Percentiles rank a stretch among this genome's conserved stretches.
These are phyloP conservation scores for Syrphus vitripennis DNA, from an alignment of 2,888 invertebrate genomes.

Conservation along the genomic window DNA sequence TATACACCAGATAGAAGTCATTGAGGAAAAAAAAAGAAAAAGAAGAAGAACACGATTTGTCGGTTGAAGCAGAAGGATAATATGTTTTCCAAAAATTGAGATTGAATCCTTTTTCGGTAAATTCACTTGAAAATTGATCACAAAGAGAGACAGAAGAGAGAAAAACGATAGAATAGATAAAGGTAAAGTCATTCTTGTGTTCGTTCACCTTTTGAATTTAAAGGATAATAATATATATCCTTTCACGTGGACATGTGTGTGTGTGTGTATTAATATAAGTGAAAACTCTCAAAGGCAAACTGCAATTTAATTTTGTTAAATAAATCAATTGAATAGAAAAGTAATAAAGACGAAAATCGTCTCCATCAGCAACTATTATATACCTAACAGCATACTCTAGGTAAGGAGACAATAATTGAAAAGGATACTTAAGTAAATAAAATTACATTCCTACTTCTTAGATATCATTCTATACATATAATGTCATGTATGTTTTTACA, in stretches of 20 bases:
- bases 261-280: neutral
- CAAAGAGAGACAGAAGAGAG: slow-evolving; percentile 21
- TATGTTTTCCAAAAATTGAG: slow-evolving; percentile 49
- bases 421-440: neutral
- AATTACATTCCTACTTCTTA: neutral
- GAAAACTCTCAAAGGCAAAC: slow-evolving; percentile 5
- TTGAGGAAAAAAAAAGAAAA: neutral
- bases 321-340: slow-evolving; percentile 44
- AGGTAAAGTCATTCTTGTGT: slow-evolving; percentile 1
- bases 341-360: slow-evolving; percentile 26
- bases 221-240: neutral
- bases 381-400: neutral
- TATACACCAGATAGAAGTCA: neutral
- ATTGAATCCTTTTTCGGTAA: slow-evolving; percentile 56
- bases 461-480: too few species aligned
- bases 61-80: slow-evolving; percentile 44
- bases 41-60: slow-evolving; percentile 17
- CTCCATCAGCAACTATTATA: slow-evolving; percentile 20
- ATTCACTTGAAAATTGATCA: slow-evolving; percentile 55
- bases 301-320: slow-evolving; percentile 39
- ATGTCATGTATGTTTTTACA: too few species aligned
- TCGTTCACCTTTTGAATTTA: neutral
- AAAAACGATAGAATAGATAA: neutral
- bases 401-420: neutral
- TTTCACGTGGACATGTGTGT: neutral